These are phyloP conservation scores for Hipparchia semele DNA, from an alignment of 2,888 invertebrate species.

Conservation along the genomic window DNA sequence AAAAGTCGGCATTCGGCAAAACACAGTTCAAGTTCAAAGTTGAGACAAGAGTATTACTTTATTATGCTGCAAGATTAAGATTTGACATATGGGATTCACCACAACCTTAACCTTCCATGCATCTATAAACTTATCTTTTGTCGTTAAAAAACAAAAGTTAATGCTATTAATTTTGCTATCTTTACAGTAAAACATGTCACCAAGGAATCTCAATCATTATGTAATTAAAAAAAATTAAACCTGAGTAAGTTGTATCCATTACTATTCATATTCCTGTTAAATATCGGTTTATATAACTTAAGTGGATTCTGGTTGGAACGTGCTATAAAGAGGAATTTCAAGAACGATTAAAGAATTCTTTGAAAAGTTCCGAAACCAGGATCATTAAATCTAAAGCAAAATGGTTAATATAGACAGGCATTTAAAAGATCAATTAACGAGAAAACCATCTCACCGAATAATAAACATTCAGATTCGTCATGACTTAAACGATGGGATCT, in stretches of 20 bases:
- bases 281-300: not conserved
- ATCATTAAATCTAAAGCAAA: slow-evolving; percentile 1
- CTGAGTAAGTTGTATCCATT: not conserved
- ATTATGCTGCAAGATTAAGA: slow-evolving; percentile 5
- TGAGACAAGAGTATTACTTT: slow-evolving; percentile 2
- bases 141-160: not conserved
- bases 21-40: slow-evolving; percentile 15
- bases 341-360: too few relatives aligned
- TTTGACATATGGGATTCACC: not conserved
- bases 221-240: not conserved
- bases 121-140: not conserved
- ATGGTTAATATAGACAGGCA: slow-evolving; percentile 2
- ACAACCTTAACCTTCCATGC: not conserved
- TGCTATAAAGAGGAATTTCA: not conserved
- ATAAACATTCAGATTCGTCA: slow-evolving; percentile 66
- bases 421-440: slow-evolving; percentile 42
- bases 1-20: slow-evolving; percentile 1
- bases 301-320: not conserved
- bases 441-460: slow-evolving; percentile 51
- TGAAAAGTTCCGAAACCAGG: not conserved
- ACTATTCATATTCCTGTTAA: not conserved
- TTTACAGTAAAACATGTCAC: not conserved
- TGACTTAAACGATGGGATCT: slow-evolving; percentile 54
- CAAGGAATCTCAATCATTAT: not conserved
- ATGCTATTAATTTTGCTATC: not conserved